Percentiles rank a stretch among this genome's conserved stretches.
phyloP scores from a whole-genome alignment of 2,797 vertebrate genomes.

The Zenarchopterus dispar region DNA sequence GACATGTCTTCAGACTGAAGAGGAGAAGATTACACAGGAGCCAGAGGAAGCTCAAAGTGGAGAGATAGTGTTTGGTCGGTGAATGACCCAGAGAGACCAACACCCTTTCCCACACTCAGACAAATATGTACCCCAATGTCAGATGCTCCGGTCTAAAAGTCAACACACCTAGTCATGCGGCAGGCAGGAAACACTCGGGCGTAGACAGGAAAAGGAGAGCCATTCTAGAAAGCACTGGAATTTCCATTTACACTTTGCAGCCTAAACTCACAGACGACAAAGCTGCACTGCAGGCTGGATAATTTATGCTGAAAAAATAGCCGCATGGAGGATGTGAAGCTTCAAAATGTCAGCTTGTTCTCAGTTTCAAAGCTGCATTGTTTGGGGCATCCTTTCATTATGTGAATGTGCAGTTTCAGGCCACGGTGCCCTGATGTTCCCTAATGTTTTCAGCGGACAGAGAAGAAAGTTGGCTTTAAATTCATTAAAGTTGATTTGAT shows the following conservation, averaged over 20 bases:
- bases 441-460: background rate
- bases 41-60: slow-evolving; percentile 38
- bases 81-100: slow-evolving; percentile 46
- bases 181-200: slow-evolving; percentile 80
- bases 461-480: background rate
- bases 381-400: slow-evolving; percentile 29
- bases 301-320: slow-evolving; percentile 44
- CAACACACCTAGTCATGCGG: slow-evolving; percentile 77
- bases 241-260: slow-evolving; percentile 76
- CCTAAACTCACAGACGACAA: slow-evolving; percentile 61
- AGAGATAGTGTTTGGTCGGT: slow-evolving; percentile 34
- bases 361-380: slow-evolving; percentile 37
- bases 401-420: background rate
- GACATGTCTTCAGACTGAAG: slow-evolving; percentile 25
- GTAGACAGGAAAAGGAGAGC: slow-evolving; percentile 81
- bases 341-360: slow-evolving; percentile 49
- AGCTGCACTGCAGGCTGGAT: slow-evolving; percentile 41
- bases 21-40: slow-evolving; percentile 47
- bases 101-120: slow-evolving; percentile 69
- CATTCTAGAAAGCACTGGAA: slow-evolving; percentile 74
- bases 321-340: slow-evolving; percentile 32
- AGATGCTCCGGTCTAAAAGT: slow-evolving; percentile 64
- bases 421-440: slow-evolving; percentile 8
- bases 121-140: slow-evolving; percentile 55
- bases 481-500: background rate